Conservation (phyloP, 2,797 vertebrate genomes). For the Avahi laniger region DNA sequence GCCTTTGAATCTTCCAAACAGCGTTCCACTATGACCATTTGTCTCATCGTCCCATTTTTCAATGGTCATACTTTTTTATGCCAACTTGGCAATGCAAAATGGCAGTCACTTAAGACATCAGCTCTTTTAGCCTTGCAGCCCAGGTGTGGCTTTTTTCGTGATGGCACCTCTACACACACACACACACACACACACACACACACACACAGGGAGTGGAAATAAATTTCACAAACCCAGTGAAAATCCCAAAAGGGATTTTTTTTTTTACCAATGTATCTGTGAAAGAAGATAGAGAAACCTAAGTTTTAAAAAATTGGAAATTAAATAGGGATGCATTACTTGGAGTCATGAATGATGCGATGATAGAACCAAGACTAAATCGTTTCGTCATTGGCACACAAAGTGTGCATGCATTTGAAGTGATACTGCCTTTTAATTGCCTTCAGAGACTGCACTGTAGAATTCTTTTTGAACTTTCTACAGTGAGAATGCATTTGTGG, state of each 20-base stretch:
- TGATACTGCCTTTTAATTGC: background rate
- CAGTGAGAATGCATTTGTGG: background rate
- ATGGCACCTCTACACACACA: background rate
- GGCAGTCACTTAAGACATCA: background rate
- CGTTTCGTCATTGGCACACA: background rate
- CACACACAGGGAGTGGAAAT: background rate
- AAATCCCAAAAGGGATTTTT: background rate
- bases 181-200: no score
- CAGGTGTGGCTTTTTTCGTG: background rate
- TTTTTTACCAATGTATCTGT: background rate
- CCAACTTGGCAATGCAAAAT: background rate
- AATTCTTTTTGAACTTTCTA: background rate
- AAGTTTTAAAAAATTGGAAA: background rate
- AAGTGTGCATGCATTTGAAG: background rate
- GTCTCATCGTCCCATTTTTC: background rate
- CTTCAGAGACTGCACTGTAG: background rate
- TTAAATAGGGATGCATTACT: background rate
- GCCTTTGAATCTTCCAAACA: background rate
- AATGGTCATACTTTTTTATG: background rate
- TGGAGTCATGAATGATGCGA: rapidly evolving
- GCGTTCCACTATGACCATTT: background rate
- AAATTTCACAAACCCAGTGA: background rate
- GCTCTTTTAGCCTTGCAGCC: background rate
- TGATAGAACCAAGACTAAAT: background rate
- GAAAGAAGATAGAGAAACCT: background rate